A percentile compares a stretch with the other conserved stretches of the same genome.
phyloP scores from a whole-genome alignment of 2,113 vertebrate genomes.

The Ictalurus furcatus region DNA sequence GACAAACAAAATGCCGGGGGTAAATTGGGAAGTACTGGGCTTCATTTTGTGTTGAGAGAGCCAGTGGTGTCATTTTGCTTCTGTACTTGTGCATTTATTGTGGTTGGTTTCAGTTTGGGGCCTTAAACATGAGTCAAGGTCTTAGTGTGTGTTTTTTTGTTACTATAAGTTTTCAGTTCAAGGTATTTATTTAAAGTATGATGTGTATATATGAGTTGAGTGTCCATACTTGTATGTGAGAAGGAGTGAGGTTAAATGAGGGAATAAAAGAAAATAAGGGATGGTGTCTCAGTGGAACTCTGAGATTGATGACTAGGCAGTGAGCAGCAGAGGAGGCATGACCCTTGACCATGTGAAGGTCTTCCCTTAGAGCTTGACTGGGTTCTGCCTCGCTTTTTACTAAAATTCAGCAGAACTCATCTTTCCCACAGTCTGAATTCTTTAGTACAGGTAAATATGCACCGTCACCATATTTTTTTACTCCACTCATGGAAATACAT shows the following conservation, averaged over 20 bases:
- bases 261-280: constrained; percentile 35
- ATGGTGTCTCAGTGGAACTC: constrained; percentile 36
- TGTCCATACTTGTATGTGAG: no score
- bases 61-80: constrained; percentile 9
- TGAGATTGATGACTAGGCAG: constrained; percentile 42
- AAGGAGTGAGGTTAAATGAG: background rate
- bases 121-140: background rate
- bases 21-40: constrained; percentile 22
- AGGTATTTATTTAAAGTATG: background rate
- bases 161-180: background rate
- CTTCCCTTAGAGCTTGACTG: constrained; percentile 17
- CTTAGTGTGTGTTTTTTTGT: background rate
- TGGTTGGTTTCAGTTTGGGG: background rate
- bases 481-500: constrained; percentile 1
- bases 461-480: constrained; percentile 25
- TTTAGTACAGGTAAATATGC: constrained; percentile 12
- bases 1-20: constrained; percentile 49
- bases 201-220: background rate
- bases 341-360: constrained; percentile 38
- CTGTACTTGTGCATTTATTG: constrained; percentile 2
- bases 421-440: background rate
- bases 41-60: constrained; percentile 39
- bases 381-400: constrained; percentile 16
- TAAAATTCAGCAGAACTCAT: constrained; percentile 35
- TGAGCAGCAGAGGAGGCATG: constrained; percentile 32